Evolutionary conservation across 2,888 invertebrate species (phyloP).

Genomic region (Lasius platythorax): DNA sequence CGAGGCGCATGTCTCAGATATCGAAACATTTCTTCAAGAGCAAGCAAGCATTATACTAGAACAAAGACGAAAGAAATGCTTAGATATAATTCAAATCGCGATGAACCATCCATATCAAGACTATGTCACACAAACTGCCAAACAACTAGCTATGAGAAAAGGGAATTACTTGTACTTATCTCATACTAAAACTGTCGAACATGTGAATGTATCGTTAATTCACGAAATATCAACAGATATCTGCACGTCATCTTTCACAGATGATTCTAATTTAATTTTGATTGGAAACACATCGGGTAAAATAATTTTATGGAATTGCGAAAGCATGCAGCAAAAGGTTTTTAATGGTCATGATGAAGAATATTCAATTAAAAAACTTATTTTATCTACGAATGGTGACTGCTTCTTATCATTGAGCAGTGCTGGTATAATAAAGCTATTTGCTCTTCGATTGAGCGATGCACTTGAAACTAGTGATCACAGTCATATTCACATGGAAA

Average conservation of each 20-base stretch:
- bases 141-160: constrained; percentile 86
- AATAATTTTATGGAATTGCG: constrained; percentile 88
- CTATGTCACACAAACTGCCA: constrained; percentile 88
- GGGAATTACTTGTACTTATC: constrained; percentile 88
- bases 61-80: constrained; percentile 87
- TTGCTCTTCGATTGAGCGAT: constrained; percentile 73
- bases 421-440: constrained; percentile 88
- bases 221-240: constrained; percentile 88
- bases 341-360: constrained; percentile 76
- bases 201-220: constrained; percentile 84
- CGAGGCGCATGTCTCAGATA: constrained; percentile 86
- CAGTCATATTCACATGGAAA: constrained; percentile 63
- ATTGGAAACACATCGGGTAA: constrained; percentile 86
- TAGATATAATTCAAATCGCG: constrained; percentile 90
- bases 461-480: constrained; percentile 58
- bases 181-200: constrained; percentile 86
- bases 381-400: constrained; percentile 86
- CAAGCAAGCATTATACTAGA: constrained; percentile 89
- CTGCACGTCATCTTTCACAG: constrained; percentile 88
- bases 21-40: constrained; percentile 88
- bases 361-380: constrained; percentile 82
- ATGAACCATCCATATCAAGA: constrained; percentile 89
- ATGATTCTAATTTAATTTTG: constrained; percentile 85
- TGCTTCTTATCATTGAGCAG: constrained; percentile 88
- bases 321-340: constrained; percentile 87